These are phyloP conservation scores for Potorous gilbertii DNA, from an alignment of 2,797 vertebrate genomes.

Conservation along the genomic window DNA sequence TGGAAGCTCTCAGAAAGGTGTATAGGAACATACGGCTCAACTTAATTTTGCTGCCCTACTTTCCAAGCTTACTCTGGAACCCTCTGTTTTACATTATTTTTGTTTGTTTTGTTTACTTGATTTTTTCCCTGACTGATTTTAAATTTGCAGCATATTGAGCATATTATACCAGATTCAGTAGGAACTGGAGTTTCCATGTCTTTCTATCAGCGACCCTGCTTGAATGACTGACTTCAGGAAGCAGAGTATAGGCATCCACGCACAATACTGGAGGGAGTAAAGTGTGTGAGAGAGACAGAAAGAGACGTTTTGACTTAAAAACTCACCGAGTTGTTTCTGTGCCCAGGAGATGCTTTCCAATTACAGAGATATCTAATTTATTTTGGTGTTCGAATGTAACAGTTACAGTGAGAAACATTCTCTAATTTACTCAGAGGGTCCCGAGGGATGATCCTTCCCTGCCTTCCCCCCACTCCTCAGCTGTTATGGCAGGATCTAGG, in stretches of 20 bases:
- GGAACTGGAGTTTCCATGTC: slow-evolving; percentile 56
- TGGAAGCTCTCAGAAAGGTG: slow-evolving; percentile 61
- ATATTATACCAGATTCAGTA: slow-evolving; percentile 54
- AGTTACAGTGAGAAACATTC: not conserved
- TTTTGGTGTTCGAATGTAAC: not conserved
- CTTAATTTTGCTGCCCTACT: slow-evolving; percentile 2
- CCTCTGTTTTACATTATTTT: slow-evolving; percentile 58
- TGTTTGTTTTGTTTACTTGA: slow-evolving; percentile 67
- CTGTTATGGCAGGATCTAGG: not conserved
- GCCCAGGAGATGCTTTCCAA: not conserved
- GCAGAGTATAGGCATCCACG: not conserved
- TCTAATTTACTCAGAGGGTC: not conserved
- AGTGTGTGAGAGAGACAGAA: not conserved
- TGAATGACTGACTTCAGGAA: not conserved
- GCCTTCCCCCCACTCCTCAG: not conserved
- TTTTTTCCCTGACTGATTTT: slow-evolving; percentile 70
- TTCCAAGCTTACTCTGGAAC: slow-evolving; percentile 45
- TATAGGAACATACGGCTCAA: not conserved
- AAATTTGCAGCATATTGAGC: slow-evolving; percentile 76
- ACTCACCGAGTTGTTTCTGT: not conserved
- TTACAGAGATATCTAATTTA: not conserved
- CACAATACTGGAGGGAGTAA: not conserved
- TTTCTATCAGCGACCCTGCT: not conserved
- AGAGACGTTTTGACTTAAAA: not conserved
- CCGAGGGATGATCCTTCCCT: not conserved